phyloP scores from a whole-genome alignment of 2,797 vertebrate genomes.

The Catostomus latipinnis region DNA sequence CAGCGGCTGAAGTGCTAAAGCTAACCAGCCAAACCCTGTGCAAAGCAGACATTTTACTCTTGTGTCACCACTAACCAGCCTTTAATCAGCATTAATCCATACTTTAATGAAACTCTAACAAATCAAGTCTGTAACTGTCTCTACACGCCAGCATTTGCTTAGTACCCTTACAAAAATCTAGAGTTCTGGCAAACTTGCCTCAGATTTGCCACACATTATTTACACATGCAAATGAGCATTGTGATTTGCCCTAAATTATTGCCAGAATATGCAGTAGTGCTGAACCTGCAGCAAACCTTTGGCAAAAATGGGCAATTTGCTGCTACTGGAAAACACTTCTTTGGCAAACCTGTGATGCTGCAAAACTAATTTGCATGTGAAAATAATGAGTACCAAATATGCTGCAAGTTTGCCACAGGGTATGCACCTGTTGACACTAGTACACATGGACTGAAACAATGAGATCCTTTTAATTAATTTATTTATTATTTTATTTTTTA shows the following conservation, averaged over 20 bases:
- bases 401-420: too few species aligned
- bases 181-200: too few species aligned
- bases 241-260: too few species aligned
- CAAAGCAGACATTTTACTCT: neutral
- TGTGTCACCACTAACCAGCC: neutral
- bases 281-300: too few species aligned
- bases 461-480: neutral
- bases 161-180: neutral
- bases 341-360: too few species aligned
- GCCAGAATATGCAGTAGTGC: too few species aligned
- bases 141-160: neutral
- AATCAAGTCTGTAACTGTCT: neutral
- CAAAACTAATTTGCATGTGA: too few species aligned
- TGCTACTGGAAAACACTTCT: too few species aligned
- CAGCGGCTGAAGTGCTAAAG: neutral
- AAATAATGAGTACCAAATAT: too few species aligned
- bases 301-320: too few species aligned
- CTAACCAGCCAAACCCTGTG: neutral
- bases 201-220: too few species aligned
- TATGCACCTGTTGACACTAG: neutral
- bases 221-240: too few species aligned
- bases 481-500: neutral
- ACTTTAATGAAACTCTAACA: neutral
- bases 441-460: neutral
- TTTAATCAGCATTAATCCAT: conserved; percentile 1